Evolutionary conservation across 2,888 invertebrate species (phyloP).

Genomic region (Aelia acuminata): DNA sequence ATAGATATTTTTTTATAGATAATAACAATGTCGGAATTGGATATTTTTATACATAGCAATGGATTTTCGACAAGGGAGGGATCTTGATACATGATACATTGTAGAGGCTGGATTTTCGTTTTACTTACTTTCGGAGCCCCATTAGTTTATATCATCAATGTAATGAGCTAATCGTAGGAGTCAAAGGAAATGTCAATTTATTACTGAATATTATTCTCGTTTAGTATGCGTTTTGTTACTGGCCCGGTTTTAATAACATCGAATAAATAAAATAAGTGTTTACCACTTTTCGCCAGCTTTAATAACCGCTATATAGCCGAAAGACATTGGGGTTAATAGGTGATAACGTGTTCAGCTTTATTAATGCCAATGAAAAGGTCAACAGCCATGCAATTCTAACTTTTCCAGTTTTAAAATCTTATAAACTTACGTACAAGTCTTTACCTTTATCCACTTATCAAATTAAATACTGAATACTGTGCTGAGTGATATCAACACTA

Average conservation of each 20-base stretch:
- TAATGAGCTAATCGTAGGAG: no score
- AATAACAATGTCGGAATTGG: no score
- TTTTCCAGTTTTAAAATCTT: constrained; percentile 1
- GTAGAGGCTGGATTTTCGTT: no score
- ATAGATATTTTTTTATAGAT: no score
- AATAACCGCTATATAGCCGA: not conserved
- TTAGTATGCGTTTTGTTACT: not conserved
- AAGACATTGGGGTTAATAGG: not conserved
- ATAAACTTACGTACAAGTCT: not conserved
- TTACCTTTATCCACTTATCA: not conserved
- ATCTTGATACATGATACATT: no score
- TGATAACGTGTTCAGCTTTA: not conserved
- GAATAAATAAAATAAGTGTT: not conserved
- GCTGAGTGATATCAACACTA: not conserved
- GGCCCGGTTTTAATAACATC: not conserved
- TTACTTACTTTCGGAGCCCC: no score
- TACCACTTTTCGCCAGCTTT: not conserved
- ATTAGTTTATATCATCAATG: no score
- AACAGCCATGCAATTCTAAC: not conserved
- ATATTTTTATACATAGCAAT: no score
- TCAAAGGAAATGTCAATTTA: no score
- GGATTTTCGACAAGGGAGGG: no score
- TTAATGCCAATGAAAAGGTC: constrained; percentile 21
- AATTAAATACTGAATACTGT: not conserved
- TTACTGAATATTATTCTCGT: not conserved